Percentiles rank a stretch among this genome's conserved stretches.
These are phyloP conservation scores for Rousettus madagascariensis DNA, from an alignment of 2,797 vertebrate genomes.

Conservation along the genomic window DNA sequence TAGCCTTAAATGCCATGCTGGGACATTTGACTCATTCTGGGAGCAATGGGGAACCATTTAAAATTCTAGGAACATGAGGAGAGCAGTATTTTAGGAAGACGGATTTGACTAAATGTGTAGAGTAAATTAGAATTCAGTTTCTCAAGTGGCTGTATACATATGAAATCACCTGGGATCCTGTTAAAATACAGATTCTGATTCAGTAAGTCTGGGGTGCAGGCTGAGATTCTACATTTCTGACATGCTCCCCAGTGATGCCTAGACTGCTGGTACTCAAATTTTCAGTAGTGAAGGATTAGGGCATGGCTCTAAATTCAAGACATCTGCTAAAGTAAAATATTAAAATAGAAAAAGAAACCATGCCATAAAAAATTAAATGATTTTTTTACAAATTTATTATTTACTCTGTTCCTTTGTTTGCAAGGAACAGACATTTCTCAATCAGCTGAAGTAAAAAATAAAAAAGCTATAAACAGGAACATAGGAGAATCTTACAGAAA, in stretches of 20 bases:
- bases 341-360: constrained; percentile 9
- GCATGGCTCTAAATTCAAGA: neutral
- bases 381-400: neutral
- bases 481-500: neutral
- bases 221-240: neutral
- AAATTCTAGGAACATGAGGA: neutral
- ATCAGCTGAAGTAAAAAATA: neutral
- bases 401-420: neutral
- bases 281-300: neutral
- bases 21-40: neutral
- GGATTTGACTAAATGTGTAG: neutral
- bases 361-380: neutral
- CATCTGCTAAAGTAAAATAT: neutral
- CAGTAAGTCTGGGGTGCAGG: neutral
- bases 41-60: neutral
- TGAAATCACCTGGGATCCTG: neutral
- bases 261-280: neutral
- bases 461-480: neutral
- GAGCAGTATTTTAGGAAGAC: neutral
- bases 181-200: neutral
- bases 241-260: neutral
- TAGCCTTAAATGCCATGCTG: neutral
- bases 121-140: neutral
- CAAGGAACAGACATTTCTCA: constrained; percentile 2
- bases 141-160: neutral